Evolutionary conservation across 2,113 vertebrate species (phyloP).

Genomic region (Stomatorhinus ivindoensis): DNA sequence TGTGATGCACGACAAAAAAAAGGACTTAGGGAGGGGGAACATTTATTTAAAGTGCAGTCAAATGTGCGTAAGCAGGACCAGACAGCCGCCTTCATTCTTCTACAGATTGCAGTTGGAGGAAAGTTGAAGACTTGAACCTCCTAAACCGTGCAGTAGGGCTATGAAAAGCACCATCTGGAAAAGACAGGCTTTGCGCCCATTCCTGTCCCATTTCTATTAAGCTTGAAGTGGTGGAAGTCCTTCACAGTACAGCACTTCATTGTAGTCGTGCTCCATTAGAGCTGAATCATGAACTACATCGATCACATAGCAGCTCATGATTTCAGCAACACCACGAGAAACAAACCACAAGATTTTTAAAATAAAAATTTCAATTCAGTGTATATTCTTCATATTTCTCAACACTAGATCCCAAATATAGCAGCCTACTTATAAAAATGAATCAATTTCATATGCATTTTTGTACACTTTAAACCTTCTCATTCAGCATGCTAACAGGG

Average conservation of each 20-base stretch:
- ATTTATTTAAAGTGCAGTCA: not conserved
- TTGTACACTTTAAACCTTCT: not conserved
- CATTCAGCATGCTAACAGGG: not conserved
- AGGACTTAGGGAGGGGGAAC: not conserved
- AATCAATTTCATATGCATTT: not conserved
- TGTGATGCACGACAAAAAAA: not conserved
- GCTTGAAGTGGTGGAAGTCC: slow-evolving; percentile 42
- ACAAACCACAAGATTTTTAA: not conserved
- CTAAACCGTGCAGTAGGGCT: slow-evolving; percentile 11
- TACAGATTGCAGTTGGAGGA: not conserved
- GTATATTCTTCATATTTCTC: not conserved
- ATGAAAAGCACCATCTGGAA: slow-evolving; percentile 62
- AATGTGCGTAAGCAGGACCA: not conserved
- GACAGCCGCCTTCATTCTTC: not conserved
- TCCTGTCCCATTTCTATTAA: slow-evolving; percentile 55
- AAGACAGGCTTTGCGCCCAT: slow-evolving; percentile 54
- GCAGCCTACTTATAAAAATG: not conserved
- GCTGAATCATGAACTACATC: not conserved
- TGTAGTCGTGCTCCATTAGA: not conserved
- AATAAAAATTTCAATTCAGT: not conserved
- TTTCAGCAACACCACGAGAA: not conserved
- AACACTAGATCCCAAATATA: not conserved
- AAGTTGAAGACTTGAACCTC: not conserved
- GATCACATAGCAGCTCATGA: not conserved
- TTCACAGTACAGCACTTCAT: not conserved